Evolutionary conservation across 2,113 vertebrate genomes (phyloP).

Genomic region (Zosterops lateralis): DNA sequence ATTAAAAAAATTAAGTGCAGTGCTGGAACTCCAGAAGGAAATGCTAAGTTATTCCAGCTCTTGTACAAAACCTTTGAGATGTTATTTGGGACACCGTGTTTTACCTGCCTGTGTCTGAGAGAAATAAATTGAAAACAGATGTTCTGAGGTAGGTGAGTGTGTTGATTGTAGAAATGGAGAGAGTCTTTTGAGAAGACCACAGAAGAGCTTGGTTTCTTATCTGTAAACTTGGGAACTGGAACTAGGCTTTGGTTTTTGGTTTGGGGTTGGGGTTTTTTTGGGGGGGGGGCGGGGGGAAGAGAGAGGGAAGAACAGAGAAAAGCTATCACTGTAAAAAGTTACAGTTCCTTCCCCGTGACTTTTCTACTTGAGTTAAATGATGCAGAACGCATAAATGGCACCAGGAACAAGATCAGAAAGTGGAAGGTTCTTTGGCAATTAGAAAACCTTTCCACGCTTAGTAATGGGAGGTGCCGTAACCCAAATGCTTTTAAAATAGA

Average conservation of each 20-base stretch:
- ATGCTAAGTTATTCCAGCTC: not conserved
- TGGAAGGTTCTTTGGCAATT: not conserved
- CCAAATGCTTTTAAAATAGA: not conserved
- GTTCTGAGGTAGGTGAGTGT: not conserved
- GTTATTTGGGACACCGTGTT: not conserved
- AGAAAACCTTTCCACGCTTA: not conserved
- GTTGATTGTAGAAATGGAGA: not conserved
- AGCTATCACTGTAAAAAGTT: not conserved
- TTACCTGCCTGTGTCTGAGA: not conserved
- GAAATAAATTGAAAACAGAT: not conserved
- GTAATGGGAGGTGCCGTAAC: not conserved
- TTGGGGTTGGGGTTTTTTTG: not conserved
- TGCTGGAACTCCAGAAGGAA: not conserved
- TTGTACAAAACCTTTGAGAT: not conserved
- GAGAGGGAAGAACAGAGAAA: not conserved
- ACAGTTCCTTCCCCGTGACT: not conserved
- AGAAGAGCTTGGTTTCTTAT: not conserved
- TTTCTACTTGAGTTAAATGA: not conserved
- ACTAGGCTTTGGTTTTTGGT: not conserved
- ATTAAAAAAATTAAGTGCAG: not conserved
- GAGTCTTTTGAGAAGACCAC: not conserved
- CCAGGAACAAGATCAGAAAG: not conserved
- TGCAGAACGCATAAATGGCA: not conserved
- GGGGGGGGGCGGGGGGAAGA: rapidly evolving
- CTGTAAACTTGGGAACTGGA: not conserved